Evolutionary conservation across 2,113 vertebrate genomes (phyloP).

Genomic region (Plecotus auritus): DNA sequence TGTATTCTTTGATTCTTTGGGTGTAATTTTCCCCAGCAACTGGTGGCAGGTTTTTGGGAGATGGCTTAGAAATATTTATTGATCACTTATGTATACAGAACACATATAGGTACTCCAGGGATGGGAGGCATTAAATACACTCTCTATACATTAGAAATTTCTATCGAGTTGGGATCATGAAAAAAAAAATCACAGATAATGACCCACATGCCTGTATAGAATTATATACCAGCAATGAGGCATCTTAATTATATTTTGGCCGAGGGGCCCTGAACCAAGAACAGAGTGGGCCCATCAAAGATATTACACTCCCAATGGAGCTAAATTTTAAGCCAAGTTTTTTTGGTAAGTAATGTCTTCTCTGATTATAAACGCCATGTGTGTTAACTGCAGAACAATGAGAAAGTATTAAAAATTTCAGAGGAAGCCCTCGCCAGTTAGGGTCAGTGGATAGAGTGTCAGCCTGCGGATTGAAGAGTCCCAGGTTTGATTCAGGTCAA

Average conservation of each 20-base stretch:
- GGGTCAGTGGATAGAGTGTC: too few species aligned
- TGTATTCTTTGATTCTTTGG: background rate
- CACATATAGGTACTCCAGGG: background rate
- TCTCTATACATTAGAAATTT: background rate
- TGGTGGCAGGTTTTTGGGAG: background rate
- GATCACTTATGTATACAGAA: background rate
- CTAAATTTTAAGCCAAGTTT: background rate
- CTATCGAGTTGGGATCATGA: background rate
- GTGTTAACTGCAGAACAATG: background rate
- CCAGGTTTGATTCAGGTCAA: too few species aligned
- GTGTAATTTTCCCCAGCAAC: slow-evolving; percentile 13
- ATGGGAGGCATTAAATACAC: background rate
- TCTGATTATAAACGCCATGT: background rate
- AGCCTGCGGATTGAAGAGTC: too few species aligned
- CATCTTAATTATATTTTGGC: background rate
- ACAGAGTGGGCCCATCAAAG: background rate
- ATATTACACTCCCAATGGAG: background rate
- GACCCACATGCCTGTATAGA: background rate
- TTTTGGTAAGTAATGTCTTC: background rate
- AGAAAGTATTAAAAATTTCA: background rate
- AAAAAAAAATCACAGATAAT: background rate
- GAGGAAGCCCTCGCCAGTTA: background rate
- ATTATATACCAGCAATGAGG: background rate
- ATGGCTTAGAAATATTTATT: background rate
- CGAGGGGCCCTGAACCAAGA: background rate